Evolutionary conservation across 1,140 invertebrate species (phyloP).

Genomic region (Ostrea edulis): DNA sequence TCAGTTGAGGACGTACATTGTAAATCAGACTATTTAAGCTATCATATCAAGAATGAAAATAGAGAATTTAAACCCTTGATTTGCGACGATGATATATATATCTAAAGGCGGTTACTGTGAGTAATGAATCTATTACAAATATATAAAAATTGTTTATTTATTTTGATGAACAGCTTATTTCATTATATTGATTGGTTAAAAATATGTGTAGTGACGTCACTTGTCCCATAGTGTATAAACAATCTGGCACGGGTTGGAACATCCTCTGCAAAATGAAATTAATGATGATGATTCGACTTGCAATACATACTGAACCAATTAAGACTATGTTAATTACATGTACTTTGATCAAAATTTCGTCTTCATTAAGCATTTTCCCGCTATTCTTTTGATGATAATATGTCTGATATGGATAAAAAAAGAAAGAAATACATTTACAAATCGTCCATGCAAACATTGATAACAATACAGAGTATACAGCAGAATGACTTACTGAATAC

Average conservation of each 20-base stretch:
- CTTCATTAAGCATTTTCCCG: background rate
- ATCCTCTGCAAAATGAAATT: background rate
- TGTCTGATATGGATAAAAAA: no score
- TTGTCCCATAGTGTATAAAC: slow-evolving; percentile 16
- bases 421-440: background rate
- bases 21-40: no score
- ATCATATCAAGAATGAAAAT: no score
- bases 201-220: slow-evolving; percentile 23
- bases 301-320: background rate
- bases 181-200: slow-evolving; percentile 10
- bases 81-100: no score
- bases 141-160: background rate
- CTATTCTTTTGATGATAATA: no score
- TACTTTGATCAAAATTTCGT: no score
- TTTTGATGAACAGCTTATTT: background rate
- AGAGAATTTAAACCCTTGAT: no score
- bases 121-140: background rate
- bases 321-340: background rate
- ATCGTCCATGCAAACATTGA: no score
- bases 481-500: slow-evolving; percentile 22
- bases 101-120: no score
- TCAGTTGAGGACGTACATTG: no score
- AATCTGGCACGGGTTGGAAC: slow-evolving; percentile 12
- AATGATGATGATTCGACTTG: background rate
- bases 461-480: background rate